Conservation (phyloP, 2,888 invertebrate species). For the Eumacrocentrus americanus region DNA sequence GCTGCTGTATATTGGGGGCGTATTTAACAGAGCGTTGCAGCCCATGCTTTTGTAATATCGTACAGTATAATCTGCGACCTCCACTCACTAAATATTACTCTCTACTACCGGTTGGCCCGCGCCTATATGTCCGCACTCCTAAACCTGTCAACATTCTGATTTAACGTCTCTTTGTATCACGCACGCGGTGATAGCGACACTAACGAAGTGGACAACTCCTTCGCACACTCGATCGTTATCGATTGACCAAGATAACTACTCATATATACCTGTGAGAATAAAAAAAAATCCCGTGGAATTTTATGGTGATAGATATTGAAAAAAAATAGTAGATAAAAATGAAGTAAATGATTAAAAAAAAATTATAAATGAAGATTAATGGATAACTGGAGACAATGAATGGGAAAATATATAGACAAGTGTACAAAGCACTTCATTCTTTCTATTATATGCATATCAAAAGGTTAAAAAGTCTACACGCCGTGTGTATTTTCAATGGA, state of each 20-base stretch:
- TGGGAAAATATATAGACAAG: too few species aligned
- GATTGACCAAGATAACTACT: conserved; percentile 15
- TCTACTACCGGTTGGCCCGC: not conserved
- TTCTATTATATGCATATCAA: not conserved
- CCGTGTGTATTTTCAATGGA: conserved; percentile 3
- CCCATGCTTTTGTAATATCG: conserved; percentile 33
- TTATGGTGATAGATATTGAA: too few species aligned
- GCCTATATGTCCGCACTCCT: conserved; percentile 24
- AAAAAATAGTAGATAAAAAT: too few species aligned
- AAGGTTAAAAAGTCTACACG: not conserved
- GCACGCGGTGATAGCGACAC: conserved; percentile 29
- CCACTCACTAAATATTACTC: conserved; percentile 40
- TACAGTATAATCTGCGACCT: conserved; percentile 35
- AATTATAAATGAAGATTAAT: too few species aligned
- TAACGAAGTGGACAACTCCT: conserved; percentile 36
- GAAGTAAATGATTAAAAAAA: too few species aligned
- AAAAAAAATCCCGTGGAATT: too few species aligned
- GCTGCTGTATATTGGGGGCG: too few species aligned
- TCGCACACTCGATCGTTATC: conserved; percentile 36
- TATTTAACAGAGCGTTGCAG: conserved; percentile 38
- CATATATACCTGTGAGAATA: not conserved
- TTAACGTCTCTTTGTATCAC: conserved; percentile 40
- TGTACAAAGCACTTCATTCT: not conserved
- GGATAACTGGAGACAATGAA: too few species aligned
- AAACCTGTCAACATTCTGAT: conserved; percentile 39